Conservation (phyloP, 2,797 vertebrate genomes). For the Spondyliosoma cantharus region DNA sequence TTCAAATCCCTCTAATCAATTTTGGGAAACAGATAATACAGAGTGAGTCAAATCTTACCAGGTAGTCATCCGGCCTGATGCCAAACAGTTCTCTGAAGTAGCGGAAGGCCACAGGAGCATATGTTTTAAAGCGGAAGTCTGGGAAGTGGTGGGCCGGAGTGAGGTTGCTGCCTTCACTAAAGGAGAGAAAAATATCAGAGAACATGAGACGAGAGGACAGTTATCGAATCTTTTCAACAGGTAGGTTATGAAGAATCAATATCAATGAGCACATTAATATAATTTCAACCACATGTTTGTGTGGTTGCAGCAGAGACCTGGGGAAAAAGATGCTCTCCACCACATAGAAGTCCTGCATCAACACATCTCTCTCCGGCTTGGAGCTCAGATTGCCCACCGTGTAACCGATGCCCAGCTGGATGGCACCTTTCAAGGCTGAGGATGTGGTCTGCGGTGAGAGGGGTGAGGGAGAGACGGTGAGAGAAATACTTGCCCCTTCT, state of each 20-base stretch:
- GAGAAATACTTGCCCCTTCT: neutral
- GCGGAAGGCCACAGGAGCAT: constrained; percentile 96
- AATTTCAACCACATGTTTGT: neutral
- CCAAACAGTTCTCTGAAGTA: constrained; percentile 99
- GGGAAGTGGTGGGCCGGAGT: constrained; percentile 97
- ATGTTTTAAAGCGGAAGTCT: constrained; percentile 98
- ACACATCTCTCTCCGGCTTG: constrained; percentile 96
- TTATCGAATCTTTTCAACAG: neutral
- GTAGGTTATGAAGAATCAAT: too few relatives aligned
- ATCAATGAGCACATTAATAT: constrained; percentile 14
- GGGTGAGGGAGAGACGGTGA: neutral
- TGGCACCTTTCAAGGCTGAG: constrained; percentile 96
- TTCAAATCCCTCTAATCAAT: neutral
- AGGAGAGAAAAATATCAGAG: constrained; percentile 21
- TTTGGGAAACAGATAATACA: neutral
- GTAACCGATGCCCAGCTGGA: constrained; percentile 98
- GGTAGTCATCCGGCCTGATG: constrained; percentile 96
- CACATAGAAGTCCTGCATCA: constrained; percentile 99
- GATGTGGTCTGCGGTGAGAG: constrained; percentile 90
- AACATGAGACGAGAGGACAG: neutral
- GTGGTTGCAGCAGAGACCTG: constrained; percentile 80
- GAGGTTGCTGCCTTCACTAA: constrained; percentile 96
- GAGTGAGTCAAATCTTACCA: constrained; percentile 82
- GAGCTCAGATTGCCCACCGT: constrained; percentile 98
- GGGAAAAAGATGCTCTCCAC: constrained; percentile 99